Percentiles rank a stretch among this genome's conserved stretches.
These are phyloP conservation scores for Mus musculus DNA, from an alignment of 2,113 vertebrate species.

Conservation along the genomic window GRCm39 chr13:13790001-13790500, in stretches of 20 bases:
- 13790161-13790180: background rate
- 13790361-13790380: background rate
- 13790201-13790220: constrained; percentile 19
- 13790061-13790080: no score
- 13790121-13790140: no score
- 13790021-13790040: no score
- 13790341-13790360: background rate
- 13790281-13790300: background rate
- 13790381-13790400: background rate
- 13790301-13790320: background rate
- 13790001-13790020: no score
- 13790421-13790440: background rate
- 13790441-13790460: background rate
- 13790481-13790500: background rate
- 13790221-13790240: constrained; percentile 23
- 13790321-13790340: constrained; percentile 23
- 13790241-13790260: background rate
- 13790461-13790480: background rate
- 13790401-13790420: background rate
- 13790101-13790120: no score
- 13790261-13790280: constrained; percentile 50
- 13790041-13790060: no score
- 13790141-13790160: no score
- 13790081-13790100: no score
- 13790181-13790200: background rate